Evolutionary conservation across 2,888 invertebrate species (phyloP).

Genomic region (Thalpophila matura): DNA sequence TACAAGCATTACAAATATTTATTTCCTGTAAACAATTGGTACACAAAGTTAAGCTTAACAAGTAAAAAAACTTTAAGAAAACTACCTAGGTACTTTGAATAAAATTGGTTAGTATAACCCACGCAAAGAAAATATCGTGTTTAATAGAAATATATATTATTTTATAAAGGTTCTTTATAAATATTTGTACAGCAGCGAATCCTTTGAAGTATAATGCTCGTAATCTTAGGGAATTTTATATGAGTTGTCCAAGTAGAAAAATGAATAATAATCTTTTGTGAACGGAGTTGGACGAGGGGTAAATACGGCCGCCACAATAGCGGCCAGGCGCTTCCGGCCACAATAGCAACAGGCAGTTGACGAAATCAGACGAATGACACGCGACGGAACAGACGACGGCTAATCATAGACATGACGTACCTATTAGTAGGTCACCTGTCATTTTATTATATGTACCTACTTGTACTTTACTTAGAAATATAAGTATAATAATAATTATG

Average conservation of each 20-base stretch:
- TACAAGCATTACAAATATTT: too few species aligned
- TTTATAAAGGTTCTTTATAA: conserved; percentile 25
- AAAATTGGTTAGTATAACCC: conserved; percentile 28
- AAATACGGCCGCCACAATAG: conserved; percentile 45
- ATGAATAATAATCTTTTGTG: conserved; percentile 37
- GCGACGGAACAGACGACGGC: conserved; percentile 15
- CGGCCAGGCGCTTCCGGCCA: conserved; percentile 43
- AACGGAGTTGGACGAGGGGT: conserved; percentile 24
- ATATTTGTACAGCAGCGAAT: conserved; percentile 35
- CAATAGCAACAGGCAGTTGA: conserved; percentile 72
- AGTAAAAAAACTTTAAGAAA: conserved; percentile 23
- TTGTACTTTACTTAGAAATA: not conserved
- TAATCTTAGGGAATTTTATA: conserved; percentile 42
- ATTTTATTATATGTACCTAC: conserved; percentile 1
- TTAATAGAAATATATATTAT: conserved; percentile 30
- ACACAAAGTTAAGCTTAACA: conserved; percentile 13
- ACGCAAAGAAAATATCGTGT: conserved; percentile 26
- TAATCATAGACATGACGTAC: conserved; percentile 38
- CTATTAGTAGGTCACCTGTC: conserved; percentile 9
- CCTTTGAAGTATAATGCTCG: conserved; percentile 45
- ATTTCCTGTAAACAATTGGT: conserved; percentile 7
- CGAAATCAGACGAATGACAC: conserved; percentile 62
- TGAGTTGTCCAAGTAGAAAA: conserved; percentile 35
- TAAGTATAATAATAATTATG: conserved; percentile 3
- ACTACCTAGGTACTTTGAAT: conserved; percentile 38